A percentile compares a stretch with the other conserved stretches of the same genome.
Evolutionary conservation across 2,113 vertebrate genomes (phyloP).

Genomic region (Corythoichthys intestinalis): DNA sequence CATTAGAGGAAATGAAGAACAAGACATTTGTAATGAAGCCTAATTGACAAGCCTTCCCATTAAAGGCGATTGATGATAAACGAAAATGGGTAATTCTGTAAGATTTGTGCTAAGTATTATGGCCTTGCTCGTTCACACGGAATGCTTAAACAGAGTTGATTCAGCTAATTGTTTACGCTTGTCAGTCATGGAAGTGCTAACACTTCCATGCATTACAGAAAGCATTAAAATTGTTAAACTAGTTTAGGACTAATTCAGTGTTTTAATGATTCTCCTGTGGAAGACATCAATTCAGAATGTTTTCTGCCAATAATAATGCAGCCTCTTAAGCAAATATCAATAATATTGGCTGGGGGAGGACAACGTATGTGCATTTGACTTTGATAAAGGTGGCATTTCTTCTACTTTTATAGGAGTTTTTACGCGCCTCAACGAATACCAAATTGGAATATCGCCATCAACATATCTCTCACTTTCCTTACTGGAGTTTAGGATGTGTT

Average conservation of each 20-base stretch:
- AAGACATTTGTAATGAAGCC: constrained; percentile 67
- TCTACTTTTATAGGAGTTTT: background rate
- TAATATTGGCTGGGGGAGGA: background rate
- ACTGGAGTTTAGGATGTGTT: no score
- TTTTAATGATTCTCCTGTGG: constrained; percentile 51
- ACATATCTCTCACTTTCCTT: no score
- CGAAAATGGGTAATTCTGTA: constrained; percentile 51
- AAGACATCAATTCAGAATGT: constrained; percentile 58
- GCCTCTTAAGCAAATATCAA: constrained; percentile 32
- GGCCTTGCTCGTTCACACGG: constrained; percentile 42
- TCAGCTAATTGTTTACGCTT: constrained; percentile 47
- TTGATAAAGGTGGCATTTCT: background rate
- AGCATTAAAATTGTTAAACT: background rate
- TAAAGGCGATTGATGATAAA: constrained; percentile 60
- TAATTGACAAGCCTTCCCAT: constrained; percentile 66
- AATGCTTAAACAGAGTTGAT: constrained; percentile 36
- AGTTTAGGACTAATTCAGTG: constrained; percentile 23
- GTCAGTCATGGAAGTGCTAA: constrained; percentile 18
- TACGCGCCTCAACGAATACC: background rate
- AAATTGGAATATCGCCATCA: constrained; percentile 38
- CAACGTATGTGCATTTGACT: background rate
- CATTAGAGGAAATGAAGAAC: constrained; percentile 72
- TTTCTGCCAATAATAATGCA: constrained; percentile 52
- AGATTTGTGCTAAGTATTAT: constrained; percentile 38
- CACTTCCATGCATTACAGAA: no score